Percentiles rank a stretch among this genome's conserved stretches.
Evolutionary conservation across 1,140 invertebrate species (phyloP).

Genomic region (Leguminivora glycinivorella): DNA sequence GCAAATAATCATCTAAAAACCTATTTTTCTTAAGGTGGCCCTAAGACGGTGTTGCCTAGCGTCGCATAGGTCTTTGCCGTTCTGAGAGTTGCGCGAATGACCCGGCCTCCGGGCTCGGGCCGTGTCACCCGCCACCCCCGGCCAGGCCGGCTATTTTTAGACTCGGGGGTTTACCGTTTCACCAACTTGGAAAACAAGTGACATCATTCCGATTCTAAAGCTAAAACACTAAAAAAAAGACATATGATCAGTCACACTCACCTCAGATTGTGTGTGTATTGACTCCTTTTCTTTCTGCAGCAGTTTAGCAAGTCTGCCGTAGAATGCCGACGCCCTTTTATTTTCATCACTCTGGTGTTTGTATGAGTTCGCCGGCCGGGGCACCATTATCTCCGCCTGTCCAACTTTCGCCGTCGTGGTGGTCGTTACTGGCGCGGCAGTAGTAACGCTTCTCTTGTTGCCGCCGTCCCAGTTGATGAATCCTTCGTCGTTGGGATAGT

Average conservation of each 20-base stretch:
- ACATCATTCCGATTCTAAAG: constrained; percentile 20
- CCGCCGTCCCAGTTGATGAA: constrained; percentile 78
- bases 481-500: constrained; percentile 67
- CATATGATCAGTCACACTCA: constrained; percentile 42
- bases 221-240: constrained; percentile 9
- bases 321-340: constrained; percentile 67
- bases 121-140: constrained; percentile 70
- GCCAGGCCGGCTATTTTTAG: constrained; percentile 75
- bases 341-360: constrained; percentile 46
- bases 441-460: constrained; percentile 70
- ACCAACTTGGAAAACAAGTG: constrained; percentile 35
- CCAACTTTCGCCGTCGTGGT: constrained; percentile 60
- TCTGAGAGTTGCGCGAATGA: constrained; percentile 46
- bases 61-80: constrained; percentile 8
- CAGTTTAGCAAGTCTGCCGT: constrained; percentile 71
- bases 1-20: background rate
- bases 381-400: constrained; percentile 82
- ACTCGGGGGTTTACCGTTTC: constrained; percentile 61
- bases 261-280: constrained; percentile 52
- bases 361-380: constrained; percentile 78
- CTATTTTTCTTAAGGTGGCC: background rate
- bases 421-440: constrained; percentile 46
- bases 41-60: background rate
- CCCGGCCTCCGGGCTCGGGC: constrained; percentile 60
- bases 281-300: constrained; percentile 62